phyloP scores from a whole-genome alignment of 2,797 vertebrate genomes.

The Anguilla pacifica region DNA sequence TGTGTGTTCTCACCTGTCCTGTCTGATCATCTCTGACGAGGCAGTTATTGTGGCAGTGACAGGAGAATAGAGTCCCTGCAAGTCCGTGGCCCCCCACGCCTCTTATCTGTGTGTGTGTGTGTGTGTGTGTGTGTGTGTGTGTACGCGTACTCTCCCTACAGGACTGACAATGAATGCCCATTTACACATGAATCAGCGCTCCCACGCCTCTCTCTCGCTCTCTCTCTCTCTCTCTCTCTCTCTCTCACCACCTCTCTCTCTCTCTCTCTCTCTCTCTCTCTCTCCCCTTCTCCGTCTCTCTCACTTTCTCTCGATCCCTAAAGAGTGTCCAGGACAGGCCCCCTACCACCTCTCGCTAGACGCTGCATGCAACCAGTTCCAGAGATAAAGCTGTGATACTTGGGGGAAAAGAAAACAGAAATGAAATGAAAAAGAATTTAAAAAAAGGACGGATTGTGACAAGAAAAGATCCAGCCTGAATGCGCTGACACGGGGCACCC shows the following conservation, averaged over 20 bases:
- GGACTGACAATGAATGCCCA: conserved; percentile 78
- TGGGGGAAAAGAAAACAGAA: not conserved
- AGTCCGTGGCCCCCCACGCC: conserved; percentile 65
- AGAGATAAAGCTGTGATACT: not conserved
- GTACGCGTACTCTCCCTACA: conserved; percentile 72
- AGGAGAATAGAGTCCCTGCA: conserved; percentile 60
- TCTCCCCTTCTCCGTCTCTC: conserved; percentile 70
- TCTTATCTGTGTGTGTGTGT: conserved; percentile 71
- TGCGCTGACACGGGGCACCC: not conserved
- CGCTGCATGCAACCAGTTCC: not conserved
- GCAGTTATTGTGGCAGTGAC: conserved; percentile 57
- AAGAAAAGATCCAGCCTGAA: not conserved
- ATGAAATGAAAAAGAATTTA: not conserved
- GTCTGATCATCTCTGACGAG: conserved; percentile 74
- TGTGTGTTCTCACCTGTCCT: conserved; percentile 41
- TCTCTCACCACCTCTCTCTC: conserved; percentile 36
- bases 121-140: conserved; percentile 61
- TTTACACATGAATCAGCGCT: conserved; percentile 84
- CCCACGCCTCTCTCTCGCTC: conserved; percentile 61
- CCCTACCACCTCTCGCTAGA: not conserved
- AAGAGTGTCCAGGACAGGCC: not conserved
- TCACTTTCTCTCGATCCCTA: not conserved
- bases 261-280: conserved; percentile 55
- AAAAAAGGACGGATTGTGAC: not conserved
- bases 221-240: not conserved